phyloP scores from a whole-genome alignment of 2,888 invertebrate species.

The Crepidodera aurea region DNA sequence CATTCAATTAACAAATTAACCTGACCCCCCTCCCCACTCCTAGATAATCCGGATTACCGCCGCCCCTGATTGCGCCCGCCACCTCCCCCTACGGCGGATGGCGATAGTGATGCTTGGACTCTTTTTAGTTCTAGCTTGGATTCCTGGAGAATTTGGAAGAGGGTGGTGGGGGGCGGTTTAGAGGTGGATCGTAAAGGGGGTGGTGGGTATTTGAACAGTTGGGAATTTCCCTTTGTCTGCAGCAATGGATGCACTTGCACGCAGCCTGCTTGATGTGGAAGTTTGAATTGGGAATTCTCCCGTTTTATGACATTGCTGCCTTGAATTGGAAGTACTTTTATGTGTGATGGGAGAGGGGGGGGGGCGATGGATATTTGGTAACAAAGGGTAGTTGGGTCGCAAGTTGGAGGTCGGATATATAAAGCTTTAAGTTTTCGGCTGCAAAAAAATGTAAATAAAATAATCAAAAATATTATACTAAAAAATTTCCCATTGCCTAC shows the following conservation, averaged over 20 bases:
- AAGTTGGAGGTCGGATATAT: not conserved
- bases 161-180: constrained; percentile 1
- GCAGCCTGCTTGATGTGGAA: constrained; percentile 30
- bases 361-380: not conserved
- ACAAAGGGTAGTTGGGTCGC: not conserved
- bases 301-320: constrained; percentile 27
- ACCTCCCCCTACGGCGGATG: constrained; percentile 13
- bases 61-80: constrained; percentile 16
- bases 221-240: constrained; percentile 32
- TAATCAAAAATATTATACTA: no score
- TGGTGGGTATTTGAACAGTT: constrained; percentile 30
- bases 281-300: constrained; percentile 27
- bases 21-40: not conserved
- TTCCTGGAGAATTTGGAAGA: constrained; percentile 29
- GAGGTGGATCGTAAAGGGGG: constrained; percentile 8
- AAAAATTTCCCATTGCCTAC: no score
- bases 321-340: constrained; percentile 30
- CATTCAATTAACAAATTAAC: constrained; percentile 8
- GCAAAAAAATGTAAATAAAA: no score
- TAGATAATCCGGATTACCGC: constrained; percentile 12
- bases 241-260: constrained; percentile 30
- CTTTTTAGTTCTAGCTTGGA: constrained; percentile 31
- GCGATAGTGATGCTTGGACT: constrained; percentile 29
- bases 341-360: constrained; percentile 9
- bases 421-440: no score